Conservation (phyloP, 2,113 vertebrate species). For the Lichenostomus cassidix region DNA sequence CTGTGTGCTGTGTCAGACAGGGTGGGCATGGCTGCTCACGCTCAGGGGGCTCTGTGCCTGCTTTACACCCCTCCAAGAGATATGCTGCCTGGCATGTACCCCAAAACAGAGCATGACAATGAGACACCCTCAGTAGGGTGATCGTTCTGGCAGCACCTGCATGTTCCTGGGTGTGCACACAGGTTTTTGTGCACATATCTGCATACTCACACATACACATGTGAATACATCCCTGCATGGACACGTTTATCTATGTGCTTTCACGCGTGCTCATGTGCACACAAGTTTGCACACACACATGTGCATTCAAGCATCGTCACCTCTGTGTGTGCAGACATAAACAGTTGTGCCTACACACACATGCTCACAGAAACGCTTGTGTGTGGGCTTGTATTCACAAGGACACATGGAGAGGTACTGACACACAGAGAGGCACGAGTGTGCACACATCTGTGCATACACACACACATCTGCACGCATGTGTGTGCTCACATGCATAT, state of each 20-base stretch:
- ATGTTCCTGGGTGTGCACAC: rapidly evolving
- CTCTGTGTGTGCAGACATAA: rapidly evolving
- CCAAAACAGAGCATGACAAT: background rate
- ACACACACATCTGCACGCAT: too few relatives aligned
- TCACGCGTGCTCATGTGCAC: rapidly evolving
- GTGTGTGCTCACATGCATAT: background rate
- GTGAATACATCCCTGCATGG: rapidly evolving
- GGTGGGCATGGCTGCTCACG: rapidly evolving
- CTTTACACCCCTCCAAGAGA: rapidly evolving
- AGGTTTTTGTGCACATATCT: rapidly evolving
- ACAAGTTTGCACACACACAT: rapidly evolving
- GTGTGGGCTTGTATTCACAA: rapidly evolving
- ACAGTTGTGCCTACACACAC: rapidly evolving
- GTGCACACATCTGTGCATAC: too few relatives aligned
- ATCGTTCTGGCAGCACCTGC: background rate
- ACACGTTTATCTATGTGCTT: rapidly evolving
- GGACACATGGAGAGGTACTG: rapidly evolving
- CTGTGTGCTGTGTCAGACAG: background rate
- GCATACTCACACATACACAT: rapidly evolving
- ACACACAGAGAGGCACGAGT: rapidly evolving
- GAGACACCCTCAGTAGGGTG: background rate
- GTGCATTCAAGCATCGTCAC: background rate
- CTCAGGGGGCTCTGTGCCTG: background rate
- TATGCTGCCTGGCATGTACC: rapidly evolving
- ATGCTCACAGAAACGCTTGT: background rate